Conservation (phyloP, 92 coral and sea anemone species). For the Phenganax subtilis region DNA sequence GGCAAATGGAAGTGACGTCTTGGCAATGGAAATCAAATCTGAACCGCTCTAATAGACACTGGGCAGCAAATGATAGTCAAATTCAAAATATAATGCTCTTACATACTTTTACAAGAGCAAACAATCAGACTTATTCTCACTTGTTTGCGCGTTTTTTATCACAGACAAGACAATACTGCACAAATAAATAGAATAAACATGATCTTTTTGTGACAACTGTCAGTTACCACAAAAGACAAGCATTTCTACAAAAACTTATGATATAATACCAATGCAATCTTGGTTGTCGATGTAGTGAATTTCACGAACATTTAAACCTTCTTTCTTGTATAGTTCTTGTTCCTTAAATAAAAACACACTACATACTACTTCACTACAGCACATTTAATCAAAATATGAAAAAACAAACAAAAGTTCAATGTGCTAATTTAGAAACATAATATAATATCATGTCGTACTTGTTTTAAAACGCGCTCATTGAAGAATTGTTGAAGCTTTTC, state of each 20-base stretch:
- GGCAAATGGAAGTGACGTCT: no score
- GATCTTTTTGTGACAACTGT: no score
- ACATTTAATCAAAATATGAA: neutral
- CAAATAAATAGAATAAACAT: no score
- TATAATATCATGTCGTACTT: constrained; percentile 6
- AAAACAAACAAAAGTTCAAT: no score
- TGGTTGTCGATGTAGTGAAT: constrained; percentile 92
- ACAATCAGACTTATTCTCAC: no score
- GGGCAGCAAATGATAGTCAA: no score
- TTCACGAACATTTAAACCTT: constrained; percentile 80
- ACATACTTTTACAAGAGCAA: no score
- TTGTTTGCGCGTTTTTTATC: no score
- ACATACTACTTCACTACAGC: neutral
- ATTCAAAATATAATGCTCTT: no score
- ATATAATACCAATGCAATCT: constrained; percentile 73
- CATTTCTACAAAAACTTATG: no score
- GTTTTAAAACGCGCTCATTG: constrained; percentile 88
- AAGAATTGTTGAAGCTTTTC: constrained; percentile 92
- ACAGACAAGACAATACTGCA: no score
- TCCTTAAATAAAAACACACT: constrained; percentile 45
- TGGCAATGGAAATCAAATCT: neutral
- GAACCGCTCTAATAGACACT: neutral
- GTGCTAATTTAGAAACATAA: neutral
- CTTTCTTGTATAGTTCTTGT: constrained; percentile 83
- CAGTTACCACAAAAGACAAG: no score